Evolutionary conservation across 2,797 vertebrate genomes (phyloP).

Genomic region (Pangasius djambal): DNA sequence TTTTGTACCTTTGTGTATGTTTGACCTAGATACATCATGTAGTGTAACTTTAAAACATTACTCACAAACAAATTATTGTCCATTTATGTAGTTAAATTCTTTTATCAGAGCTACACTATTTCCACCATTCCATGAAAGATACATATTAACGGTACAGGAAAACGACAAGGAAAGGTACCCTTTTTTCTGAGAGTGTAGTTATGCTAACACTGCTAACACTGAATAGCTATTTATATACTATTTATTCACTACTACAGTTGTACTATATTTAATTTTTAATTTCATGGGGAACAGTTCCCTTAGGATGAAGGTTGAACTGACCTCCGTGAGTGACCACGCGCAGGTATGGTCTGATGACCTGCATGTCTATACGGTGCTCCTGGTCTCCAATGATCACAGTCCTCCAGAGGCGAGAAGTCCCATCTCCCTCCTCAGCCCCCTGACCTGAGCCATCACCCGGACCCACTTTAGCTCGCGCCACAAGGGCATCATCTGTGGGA

Average conservation of each 20-base stretch:
- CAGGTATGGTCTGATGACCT: conserved; percentile 95
- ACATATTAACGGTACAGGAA: background rate
- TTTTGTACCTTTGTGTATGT: background rate
- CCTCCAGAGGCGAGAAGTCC: conserved; percentile 86
- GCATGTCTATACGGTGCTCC: conserved; percentile 94
- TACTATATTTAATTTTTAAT: too few species aligned
- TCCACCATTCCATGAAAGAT: background rate
- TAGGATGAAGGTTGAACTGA: conserved; percentile 59
- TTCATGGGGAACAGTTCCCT: too few species aligned
- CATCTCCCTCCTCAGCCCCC: conserved; percentile 79
- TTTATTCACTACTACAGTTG: background rate
- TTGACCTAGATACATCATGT: background rate
- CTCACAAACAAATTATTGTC: background rate
- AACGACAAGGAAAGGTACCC: background rate
- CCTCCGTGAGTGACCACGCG: conserved; percentile 96
- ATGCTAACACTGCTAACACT: background rate
- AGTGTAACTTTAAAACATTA: background rate
- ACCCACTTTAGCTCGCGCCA: conserved; percentile 89
- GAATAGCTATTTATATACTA: background rate
- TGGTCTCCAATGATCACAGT: conserved; percentile 94
- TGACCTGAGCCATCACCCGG: conserved; percentile 83
- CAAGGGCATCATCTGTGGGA: conserved; percentile 88
- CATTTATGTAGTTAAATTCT: background rate
- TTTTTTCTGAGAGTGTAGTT: background rate
- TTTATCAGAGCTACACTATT: background rate